Base-by-base conservation (phyloP, 2,797 vertebrate species). In the Peromyscus nudipes region DNA sequence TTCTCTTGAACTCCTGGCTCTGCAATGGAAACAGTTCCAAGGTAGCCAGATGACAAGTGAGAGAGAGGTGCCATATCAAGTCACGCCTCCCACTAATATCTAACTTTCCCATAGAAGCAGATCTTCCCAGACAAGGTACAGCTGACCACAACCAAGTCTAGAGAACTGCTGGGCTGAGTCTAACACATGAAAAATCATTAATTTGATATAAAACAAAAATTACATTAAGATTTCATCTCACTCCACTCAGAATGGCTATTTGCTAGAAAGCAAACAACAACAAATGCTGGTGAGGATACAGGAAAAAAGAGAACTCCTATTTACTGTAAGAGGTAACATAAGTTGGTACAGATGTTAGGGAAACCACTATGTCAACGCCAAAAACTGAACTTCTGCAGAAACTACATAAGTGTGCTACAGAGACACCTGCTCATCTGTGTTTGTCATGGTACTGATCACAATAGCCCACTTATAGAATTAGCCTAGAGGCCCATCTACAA, bases 21-120 rank as follows among this genome's bases (percentile, higher is more conserved):
- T 85, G 31, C 49, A 79, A 31, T n/a, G 34, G 60, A 19, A 80
- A 91, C 16, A 90, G 64, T 10, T 19, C 23, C 69, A 64, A 46
- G 19, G 0, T 92, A 79, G 4, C 46, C 17, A 37, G 43, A 65
- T 34, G 49, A 64, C 73, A 91, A 79, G 64, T 37, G 64, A 79
- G 4, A 69, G 2, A 0, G 2, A n/a, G 1, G 1, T 67, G 46
- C 4, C 31, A 5, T 25, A 90, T 5, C 23, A 14, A 7, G 4
- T 43, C 29, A 0, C 11, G 91, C 31, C 73, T 65, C 37, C 73
- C 77, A 43, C 81, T 49, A 86, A 83, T 4, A 86, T 29, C 57
- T 37, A 80, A n/a, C 43, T 37, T 79, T 46, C 13, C 29, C 17
- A 0, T 31, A 80, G 37, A 75, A 92, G 37, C 64, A 93, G 40